Evolutionary conservation across 2,797 vertebrate species (phyloP).

Genomic region (Fistularia tabacaria): DNA sequence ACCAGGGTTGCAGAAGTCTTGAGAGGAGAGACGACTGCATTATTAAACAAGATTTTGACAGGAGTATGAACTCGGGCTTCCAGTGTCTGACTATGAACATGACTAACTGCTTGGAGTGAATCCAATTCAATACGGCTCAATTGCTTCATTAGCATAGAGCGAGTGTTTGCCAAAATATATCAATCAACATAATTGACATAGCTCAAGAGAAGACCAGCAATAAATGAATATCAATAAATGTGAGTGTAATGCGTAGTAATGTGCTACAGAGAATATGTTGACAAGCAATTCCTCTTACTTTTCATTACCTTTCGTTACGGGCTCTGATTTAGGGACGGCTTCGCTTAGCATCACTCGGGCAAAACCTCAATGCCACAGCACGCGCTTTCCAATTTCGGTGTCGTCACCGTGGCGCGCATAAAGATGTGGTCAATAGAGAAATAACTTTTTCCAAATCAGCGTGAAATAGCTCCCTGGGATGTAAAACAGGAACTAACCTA

Average conservation of each 20-base stretch:
- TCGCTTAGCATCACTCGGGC: background rate
- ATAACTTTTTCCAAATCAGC: too few relatives aligned
- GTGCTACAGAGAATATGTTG: background rate
- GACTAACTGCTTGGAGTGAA: conserved; percentile 19
- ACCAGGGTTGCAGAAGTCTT: conserved; percentile 30
- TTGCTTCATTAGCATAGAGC: background rate
- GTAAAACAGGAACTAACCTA: too few relatives aligned
- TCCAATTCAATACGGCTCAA: conserved; percentile 6
- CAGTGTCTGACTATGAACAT: conserved; percentile 11
- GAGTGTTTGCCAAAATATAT: conserved; percentile 13
- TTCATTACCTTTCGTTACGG: background rate
- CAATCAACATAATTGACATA: background rate
- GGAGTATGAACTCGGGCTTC: conserved; percentile 21
- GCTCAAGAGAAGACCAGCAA: background rate
- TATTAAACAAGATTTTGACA: conserved; percentile 54
- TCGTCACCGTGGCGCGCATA: background rate
- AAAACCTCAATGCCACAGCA: background rate
- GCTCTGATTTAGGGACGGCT: background rate
- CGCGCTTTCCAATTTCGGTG: background rate
- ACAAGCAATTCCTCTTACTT: background rate
- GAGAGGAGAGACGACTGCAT: conserved; percentile 47
- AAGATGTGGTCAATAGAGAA: background rate
- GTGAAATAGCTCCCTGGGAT: too few relatives aligned
- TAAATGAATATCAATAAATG: background rate
- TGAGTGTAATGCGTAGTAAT: background rate